Conservation (phyloP, 2,888 invertebrate genomes). For the Phragmatobia fuliginosa region DNA sequence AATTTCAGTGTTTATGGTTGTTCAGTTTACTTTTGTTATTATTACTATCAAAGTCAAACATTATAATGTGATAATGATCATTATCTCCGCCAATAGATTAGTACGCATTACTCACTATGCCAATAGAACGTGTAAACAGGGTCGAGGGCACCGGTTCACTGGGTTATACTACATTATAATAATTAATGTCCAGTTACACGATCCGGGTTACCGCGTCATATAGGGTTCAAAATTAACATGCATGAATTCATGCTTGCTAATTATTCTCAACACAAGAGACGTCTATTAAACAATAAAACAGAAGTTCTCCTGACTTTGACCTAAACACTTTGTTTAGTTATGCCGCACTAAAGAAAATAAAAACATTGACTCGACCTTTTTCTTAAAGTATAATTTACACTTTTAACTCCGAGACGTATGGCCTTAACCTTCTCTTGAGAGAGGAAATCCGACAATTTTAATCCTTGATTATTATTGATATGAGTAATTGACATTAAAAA, state of each 20-base stretch:
- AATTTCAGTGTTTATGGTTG: not conserved
- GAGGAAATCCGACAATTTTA: too few relatives aligned
- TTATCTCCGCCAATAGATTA: slow-evolving; percentile 27
- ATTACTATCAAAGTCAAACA: not conserved
- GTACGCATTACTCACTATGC: slow-evolving; percentile 16
- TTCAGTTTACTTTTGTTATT: not conserved
- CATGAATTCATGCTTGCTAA: slow-evolving; percentile 1
- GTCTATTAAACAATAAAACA: not conserved
- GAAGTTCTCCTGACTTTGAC: not conserved
- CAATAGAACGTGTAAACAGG: slow-evolving; percentile 36
- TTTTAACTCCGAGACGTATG: too few relatives aligned
- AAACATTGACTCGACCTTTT: too few relatives aligned
- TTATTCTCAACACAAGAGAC: not conserved
- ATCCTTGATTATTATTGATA: too few relatives aligned
- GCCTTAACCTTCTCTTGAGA: too few relatives aligned
- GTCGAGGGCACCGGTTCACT: slow-evolving; percentile 40
- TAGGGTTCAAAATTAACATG: slow-evolving; percentile 12
- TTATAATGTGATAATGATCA: slow-evolving; percentile 4
- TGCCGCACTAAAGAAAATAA: too few relatives aligned
- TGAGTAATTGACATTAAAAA: too few relatives aligned
- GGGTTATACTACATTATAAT: slow-evolving; percentile 28
- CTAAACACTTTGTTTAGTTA: too few relatives aligned
- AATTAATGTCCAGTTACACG: slow-evolving; percentile 27
- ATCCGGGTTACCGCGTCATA: slow-evolving; percentile 16
- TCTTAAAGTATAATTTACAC: too few relatives aligned